Base-by-base conservation (phyloP, 2,113 vertebrate genomes). In the Protomyctophum bolini region DNA sequence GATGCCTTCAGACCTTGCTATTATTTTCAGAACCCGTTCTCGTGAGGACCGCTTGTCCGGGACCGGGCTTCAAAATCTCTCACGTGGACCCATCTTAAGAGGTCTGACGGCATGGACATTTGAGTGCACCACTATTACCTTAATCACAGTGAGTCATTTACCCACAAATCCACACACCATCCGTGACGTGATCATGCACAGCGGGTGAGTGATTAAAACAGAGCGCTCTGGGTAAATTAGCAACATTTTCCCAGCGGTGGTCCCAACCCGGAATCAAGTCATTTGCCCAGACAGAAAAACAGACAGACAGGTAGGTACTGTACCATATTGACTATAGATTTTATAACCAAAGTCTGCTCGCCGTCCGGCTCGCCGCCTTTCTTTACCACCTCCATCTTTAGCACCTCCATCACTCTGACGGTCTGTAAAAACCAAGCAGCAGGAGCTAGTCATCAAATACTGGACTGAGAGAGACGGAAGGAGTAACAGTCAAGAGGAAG, bases 311-410 rank as follows among this genome's bases (percentile, higher is more conserved):
- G 15, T 50, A 83, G 59, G 72, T 84, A 89, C 88, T 77, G 85
- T 98, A 99, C 96, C 97, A 98, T 97, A 92, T 93, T 95, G 89
- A 97, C 93, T 94, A 98, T 92, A 94, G 95, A 97, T 97, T 97
- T 99, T 86, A 97, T 95, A 92, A 97, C 95, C 91, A 95, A 92
- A 90, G 96, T 98, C 88, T 98, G 92, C 88, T 97, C 85, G 0
- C 79, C 92, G 87, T 93, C 95, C 72, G 91, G 92, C 86, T 94
- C 93, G 91, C 91, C 93, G 94, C 95, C 92, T 91, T 97, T 95
- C 95, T 96, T 98, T 95, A 98, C 94, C 93, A 99, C 94, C 41
- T 21, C 21, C 21, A 21, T 21, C 21, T 21, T 21, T 21, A 96
- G 96, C 78, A 98, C 96, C 92, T 99, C 97, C 96, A 98, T 98